Base-by-base conservation (phyloP, 2,888 invertebrate genomes). In the Lissocephala sabroskyi region DNA sequence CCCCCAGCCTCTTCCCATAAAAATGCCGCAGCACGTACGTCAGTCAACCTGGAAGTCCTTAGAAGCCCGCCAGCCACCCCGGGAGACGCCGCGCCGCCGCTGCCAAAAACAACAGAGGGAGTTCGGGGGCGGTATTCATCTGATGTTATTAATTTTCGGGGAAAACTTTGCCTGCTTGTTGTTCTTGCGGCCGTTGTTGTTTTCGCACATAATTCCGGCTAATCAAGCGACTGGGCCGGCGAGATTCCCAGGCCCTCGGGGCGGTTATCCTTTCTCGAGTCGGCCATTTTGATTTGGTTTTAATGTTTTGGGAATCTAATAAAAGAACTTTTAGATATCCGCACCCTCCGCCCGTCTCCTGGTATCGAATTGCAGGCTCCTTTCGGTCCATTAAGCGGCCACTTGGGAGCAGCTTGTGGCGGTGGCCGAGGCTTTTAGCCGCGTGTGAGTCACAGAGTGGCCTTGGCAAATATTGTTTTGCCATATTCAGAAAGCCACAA, bases 11-110 rank as follows among this genome's bases (percentile, higher is more conserved):
- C n/a, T n/a, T n/a, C n/a, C n/a, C 79, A 75, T 75, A 75, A 75
- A 75, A 76, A 76, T 75, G 74, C 75, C 75, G 37, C 74, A 65
- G 77, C 79, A 75, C 79, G 75, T 76, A 70, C 74, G 39, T 65
- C n/a, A n/a, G n/a, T n/a, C 74, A 73, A 67, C 68, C 70, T 71
- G 56, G 56, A 56, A 57, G 74, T 58, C 74, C 73, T 68, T 68
- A 68, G 70, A n/a, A n/a, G n/a, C n/a, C n/a, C n/a, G n/a, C n/a
- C n/a, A n/a, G n/a, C n/a, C n/a, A n/a, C n/a, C n/a, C n/a, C n/a
- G n/a, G n/a, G n/a, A n/a, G n/a, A n/a, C n/a, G n/a, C n/a, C n/a
- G n/a, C n/a, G n/a, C n/a, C n/a, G n/a, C n/a, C n/a, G n/a, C n/a
- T n/a, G n/a, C n/a, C n/a, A n/a, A n/a, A n/a, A n/a, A n/a, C n/a